Evolutionary conservation across 2,888 invertebrate genomes (phyloP), one percentile per base, ranked within the genome.

Genomic region (Philonicus albiceps): DNA sequence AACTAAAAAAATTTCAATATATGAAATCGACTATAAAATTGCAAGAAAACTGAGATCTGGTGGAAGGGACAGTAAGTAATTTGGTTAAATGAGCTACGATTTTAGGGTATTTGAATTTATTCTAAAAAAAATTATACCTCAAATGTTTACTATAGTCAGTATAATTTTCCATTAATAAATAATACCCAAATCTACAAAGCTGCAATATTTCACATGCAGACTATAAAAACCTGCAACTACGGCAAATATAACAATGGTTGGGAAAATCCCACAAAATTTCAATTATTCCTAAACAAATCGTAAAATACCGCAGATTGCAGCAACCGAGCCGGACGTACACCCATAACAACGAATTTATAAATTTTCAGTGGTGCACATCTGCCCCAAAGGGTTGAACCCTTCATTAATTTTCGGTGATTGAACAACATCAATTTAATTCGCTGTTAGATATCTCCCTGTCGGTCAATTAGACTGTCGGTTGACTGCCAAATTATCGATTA

Each of bases 331-430:
- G 19, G 6, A 16, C 49, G 19, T n/a, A 49, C 16, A 6, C 49
- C 49, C n/a, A 49, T 49, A n/a, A 19, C n/a, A 2, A n/a, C 37
- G 11, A 49, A 49, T 16, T 49, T 43, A n/a, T 49, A 49, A 37
- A 49, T 49, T 49, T 73, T 22, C 73, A 5, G 0, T 73, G 73
- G 1, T 27, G 22, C 34, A 34, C 78, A 76, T 34, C 78, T 78
- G 78, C 43, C 43, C 16, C 22, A 22, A n/a, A 30, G 78, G 78
- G 78, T 78, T 49, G 80, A 13, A 80, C 19, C 80, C 80, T 80
- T 53, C 40, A 49, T 49, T 80, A 80, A 80, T 27, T 80, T 80
- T 80, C 80, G 80, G 80, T 80, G 80, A 80, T 80, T 80, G 80
- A 49, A 80, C 53, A 53, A 30, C 80, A 16, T 53, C 30, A 30